A percentile compares a stretch with the other conserved stretches of the same genome.
Evolutionary conservation across 1,140 invertebrate species (phyloP).

Genomic region (Trypoxylus dichotomus): DNA sequence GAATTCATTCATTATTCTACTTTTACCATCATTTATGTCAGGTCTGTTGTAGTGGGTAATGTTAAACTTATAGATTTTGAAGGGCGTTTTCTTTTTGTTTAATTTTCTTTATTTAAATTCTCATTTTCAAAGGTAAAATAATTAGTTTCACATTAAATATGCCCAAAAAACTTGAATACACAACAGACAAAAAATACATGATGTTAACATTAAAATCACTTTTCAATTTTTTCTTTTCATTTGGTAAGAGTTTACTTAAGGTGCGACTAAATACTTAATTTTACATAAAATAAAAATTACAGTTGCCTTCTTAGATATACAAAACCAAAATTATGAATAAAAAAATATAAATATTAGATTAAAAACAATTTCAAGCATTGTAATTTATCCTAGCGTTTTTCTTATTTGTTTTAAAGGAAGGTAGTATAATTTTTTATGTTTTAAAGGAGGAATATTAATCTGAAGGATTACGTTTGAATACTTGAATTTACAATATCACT

Average conservation of each 20-base stretch:
- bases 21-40: too few relatives aligned
- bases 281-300: not conserved
- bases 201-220: constrained; percentile 4
- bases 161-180: not conserved
- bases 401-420: too few relatives aligned
- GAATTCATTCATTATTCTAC: too few relatives aligned
- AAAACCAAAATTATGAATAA: constrained; percentile 6
- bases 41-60: too few relatives aligned
- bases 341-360: not conserved
- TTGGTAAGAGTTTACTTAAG: not conserved
- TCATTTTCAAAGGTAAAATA: not conserved
- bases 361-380: not conserved
- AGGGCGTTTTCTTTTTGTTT: too few relatives aligned
- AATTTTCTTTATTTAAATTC: not conserved
- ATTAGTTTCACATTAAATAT: not conserved
- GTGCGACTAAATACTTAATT: not conserved
- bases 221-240: not conserved
- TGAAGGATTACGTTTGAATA: not conserved
- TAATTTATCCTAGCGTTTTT: not conserved
- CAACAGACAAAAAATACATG: not conserved
- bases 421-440: too few relatives aligned
- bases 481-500: constrained; percentile 9
- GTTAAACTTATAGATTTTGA: too few relatives aligned
- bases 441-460: too few relatives aligned
- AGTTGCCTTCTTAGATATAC: not conserved